phyloP scores from a whole-genome alignment of 2,113 vertebrate genomes.

The Chloroceryle aenea region DNA sequence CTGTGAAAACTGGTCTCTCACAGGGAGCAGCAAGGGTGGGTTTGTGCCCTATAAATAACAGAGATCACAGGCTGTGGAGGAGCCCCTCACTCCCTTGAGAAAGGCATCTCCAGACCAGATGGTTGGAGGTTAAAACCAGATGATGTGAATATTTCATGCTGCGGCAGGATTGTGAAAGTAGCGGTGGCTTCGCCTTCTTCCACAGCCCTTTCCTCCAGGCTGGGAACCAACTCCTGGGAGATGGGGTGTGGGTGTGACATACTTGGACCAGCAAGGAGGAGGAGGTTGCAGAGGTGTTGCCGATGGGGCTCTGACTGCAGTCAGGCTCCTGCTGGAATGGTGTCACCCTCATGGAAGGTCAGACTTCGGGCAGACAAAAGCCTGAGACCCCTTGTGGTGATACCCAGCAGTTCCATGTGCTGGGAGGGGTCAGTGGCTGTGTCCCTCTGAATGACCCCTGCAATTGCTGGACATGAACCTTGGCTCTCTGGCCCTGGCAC shows the following conservation, averaged over 20 bases:
- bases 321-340: neutral
- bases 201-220: neutral
- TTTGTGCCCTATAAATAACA: neutral
- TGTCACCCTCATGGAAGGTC: neutral
- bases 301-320: fast-evolving
- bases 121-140: neutral
- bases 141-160: neutral
- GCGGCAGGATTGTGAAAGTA: fast-evolving
- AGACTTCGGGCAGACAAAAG: neutral
- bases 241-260: neutral
- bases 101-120: neutral
- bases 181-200: fast-evolving
- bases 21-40: neutral
- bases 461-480: neutral
- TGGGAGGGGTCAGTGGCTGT: neutral
- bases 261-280: fast-evolving
- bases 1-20: neutral
- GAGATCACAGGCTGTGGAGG: fast-evolving
- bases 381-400: neutral
- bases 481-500: neutral
- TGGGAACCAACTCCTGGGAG: neutral
- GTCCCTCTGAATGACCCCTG: neutral
- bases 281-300: neutral
- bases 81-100: neutral
- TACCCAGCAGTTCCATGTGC: neutral